phyloP scores from a whole-genome alignment of 2,797 vertebrate genomes.

The Lates japonicus region DNA sequence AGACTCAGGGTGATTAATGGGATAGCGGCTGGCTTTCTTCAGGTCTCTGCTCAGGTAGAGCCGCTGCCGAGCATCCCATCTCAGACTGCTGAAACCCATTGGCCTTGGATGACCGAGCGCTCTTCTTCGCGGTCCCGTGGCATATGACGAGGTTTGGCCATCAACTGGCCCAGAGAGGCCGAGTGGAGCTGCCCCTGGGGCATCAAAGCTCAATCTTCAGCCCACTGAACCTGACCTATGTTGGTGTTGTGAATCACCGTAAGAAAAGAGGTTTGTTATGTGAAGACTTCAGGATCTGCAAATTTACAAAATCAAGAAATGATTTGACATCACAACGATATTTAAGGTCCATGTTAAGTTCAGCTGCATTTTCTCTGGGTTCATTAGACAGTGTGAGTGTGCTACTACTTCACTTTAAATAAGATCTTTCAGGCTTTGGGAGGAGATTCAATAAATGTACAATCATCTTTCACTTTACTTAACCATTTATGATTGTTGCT shows the following conservation, averaged over 20 bases:
- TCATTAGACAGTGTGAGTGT: background rate
- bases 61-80: constrained; percentile 72
- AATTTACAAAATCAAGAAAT: too few relatives aligned
- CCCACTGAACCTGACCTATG: constrained; percentile 1
- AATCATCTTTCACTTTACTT: background rate
- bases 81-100: constrained; percentile 50
- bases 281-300: too few relatives aligned
- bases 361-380: too few relatives aligned
- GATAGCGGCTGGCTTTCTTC: constrained; percentile 77
- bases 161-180: background rate
- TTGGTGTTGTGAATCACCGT: background rate
- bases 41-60: constrained; percentile 83
- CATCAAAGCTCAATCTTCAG: constrained; percentile 17
- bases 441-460: background rate
- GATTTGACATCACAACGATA: too few relatives aligned
- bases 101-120: background rate
- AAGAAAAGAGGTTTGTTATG: background rate
- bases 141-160: constrained; percentile 68
- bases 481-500: background rate
- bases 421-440: background rate
- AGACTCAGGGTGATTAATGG: rapidly evolving
- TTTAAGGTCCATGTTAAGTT: background rate
- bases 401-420: background rate
- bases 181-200: background rate
- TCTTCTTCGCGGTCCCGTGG: constrained; percentile 68